Evolutionary conservation across 2,113 vertebrate species (phyloP).

Genomic region (Amphiprion ocellaris): DNA sequence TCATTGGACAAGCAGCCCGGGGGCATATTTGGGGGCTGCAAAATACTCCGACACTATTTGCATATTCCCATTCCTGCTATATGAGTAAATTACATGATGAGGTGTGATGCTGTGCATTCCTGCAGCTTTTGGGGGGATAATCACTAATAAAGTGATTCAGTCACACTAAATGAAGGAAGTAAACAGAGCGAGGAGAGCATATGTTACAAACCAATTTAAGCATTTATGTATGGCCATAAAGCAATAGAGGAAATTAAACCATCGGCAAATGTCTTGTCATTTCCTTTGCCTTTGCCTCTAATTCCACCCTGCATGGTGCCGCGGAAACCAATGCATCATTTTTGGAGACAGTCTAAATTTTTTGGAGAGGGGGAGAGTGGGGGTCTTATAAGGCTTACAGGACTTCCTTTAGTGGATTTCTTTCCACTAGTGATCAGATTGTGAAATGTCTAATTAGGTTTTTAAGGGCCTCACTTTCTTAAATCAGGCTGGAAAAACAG

Average conservation of each 20-base stretch:
- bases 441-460: conserved; percentile 57
- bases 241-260: conserved; percentile 75
- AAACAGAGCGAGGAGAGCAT: conserved; percentile 78
- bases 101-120: conserved; percentile 78
- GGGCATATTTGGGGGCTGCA: conserved; percentile 79
- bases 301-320: conserved; percentile 48
- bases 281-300: conserved; percentile 58
- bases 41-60: conserved; percentile 80
- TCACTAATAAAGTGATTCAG: conserved; percentile 83
- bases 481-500: conserved; percentile 55
- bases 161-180: conserved; percentile 78
- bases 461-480: conserved; percentile 42
- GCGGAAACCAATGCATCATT: conserved; percentile 32
- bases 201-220: conserved; percentile 80
- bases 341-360: conserved; percentile 22
- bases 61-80: conserved; percentile 82
- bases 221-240: conserved; percentile 77
- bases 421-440: conserved; percentile 51
- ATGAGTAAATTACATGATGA: conserved; percentile 80
- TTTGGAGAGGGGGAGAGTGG: background rate
- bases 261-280: conserved; percentile 66
- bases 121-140: conserved; percentile 80
- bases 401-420: conserved; percentile 33
- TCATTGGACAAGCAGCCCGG: conserved; percentile 86
- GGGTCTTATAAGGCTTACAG: conserved; percentile 41